phyloP scores from a whole-genome alignment of 2,888 invertebrate genomes.

The Aquatica leii region DNA sequence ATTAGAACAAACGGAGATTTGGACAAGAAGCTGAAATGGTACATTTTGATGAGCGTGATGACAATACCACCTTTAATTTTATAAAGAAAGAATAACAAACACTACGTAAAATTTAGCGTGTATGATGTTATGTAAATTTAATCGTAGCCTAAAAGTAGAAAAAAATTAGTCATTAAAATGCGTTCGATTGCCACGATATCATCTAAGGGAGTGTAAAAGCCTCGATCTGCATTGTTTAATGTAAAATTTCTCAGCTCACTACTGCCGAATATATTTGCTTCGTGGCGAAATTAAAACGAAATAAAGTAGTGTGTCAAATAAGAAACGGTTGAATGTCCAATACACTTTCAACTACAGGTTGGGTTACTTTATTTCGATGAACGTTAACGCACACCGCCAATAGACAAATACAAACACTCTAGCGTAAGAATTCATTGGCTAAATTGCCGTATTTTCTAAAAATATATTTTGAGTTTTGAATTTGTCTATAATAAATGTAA shows the following conservation, averaged over 20 bases:
- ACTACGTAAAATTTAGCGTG: slow-evolving; percentile 26
- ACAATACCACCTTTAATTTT: slow-evolving; percentile 36
- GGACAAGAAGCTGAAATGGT: slow-evolving; percentile 17
- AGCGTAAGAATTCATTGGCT: slow-evolving; percentile 18
- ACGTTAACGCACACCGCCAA: slow-evolving; percentile 56
- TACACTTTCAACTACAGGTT: too few relatives aligned
- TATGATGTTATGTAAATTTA: slow-evolving; percentile 33
- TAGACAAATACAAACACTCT: slow-evolving; percentile 55
- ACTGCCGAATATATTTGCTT: slow-evolving; percentile 50
- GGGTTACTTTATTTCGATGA: slow-evolving; percentile 35
- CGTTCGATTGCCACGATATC: slow-evolving; percentile 30
- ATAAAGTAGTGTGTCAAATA: slow-evolving; percentile 17
- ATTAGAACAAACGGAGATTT: neutral
- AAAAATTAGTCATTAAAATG: slow-evolving; percentile 40
- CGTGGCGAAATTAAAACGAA: slow-evolving; percentile 28
- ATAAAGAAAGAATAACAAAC: slow-evolving; percentile 12
- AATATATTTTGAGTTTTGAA: slow-evolving; percentile 34
- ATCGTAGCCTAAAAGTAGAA: slow-evolving; percentile 46
- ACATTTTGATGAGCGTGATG: slow-evolving; percentile 35
- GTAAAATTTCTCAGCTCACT: slow-evolving; percentile 53
- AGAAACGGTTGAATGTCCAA: slow-evolving; percentile 9
- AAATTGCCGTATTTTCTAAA: slow-evolving; percentile 23
- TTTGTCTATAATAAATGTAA: slow-evolving; percentile 41
- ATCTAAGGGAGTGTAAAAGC: slow-evolving; percentile 28
- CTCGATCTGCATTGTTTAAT: slow-evolving; percentile 47